Evolutionary conservation across 2,113 vertebrate genomes (phyloP).

Genomic region (Tretioscincus oriximinensis): DNA sequence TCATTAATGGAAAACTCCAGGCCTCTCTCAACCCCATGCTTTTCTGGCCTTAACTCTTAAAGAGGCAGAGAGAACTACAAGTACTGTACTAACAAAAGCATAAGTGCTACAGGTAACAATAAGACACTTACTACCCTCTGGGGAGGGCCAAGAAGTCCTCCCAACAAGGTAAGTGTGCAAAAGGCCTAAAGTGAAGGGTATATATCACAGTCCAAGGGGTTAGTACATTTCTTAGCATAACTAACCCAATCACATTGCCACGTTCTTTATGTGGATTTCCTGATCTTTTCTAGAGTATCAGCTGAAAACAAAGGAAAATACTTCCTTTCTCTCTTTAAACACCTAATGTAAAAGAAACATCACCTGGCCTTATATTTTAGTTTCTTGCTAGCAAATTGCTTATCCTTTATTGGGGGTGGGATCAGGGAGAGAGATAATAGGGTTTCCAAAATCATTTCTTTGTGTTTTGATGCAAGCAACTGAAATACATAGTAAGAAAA

Average conservation of each 20-base stretch:
- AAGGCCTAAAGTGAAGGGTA: too few relatives aligned
- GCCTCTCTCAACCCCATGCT: neutral
- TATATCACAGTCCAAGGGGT: neutral
- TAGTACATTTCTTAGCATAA: neutral
- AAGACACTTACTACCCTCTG: neutral
- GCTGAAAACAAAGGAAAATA: neutral
- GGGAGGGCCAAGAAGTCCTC: neutral
- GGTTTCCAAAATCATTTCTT: neutral
- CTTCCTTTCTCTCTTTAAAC: neutral
- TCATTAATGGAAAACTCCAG: too few relatives aligned
- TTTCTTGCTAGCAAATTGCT: neutral
- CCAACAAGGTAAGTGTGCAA: too few relatives aligned
- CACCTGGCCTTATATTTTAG: neutral
- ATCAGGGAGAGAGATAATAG: too few relatives aligned
- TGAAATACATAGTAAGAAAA: neutral
- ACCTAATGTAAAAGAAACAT: neutral
- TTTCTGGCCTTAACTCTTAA: neutral
- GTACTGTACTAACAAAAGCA: neutral
- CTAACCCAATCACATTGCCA: neutral
- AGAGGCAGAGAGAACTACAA: too few relatives aligned
- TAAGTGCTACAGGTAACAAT: neutral
- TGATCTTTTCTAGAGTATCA: neutral
- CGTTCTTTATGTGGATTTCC: neutral
- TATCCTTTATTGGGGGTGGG: too few relatives aligned
- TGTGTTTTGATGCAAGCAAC: neutral